Evolutionary conservation across 2,888 invertebrate species (phyloP).

Genomic region (Gryllus longicercus): DNA sequence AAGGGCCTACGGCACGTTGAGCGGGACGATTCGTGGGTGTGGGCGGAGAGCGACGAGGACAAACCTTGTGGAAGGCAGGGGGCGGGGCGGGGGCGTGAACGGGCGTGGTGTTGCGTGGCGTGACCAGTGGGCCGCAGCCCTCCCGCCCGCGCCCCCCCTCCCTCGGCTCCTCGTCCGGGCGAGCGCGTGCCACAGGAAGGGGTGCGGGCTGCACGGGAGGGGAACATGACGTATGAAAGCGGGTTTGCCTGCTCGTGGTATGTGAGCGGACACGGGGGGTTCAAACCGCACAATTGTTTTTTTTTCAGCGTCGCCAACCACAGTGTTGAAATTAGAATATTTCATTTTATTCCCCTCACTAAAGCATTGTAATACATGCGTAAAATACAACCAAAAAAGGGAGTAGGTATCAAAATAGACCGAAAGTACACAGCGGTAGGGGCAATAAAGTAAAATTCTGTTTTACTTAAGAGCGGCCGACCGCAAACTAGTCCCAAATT

Average conservation of each 20-base stretch:
- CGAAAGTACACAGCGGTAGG: background rate
- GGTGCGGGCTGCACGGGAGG: background rate
- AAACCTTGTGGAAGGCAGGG: too few relatives aligned
- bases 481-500: background rate
- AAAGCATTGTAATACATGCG: background rate
- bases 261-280: background rate
- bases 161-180: background rate
- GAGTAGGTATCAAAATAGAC: background rate
- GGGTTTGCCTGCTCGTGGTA: background rate
- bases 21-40: too few relatives aligned
- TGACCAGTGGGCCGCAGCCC: too few relatives aligned
- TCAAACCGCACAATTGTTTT: slow-evolving; percentile 1
- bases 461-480: background rate
- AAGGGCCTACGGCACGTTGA: too few relatives aligned
- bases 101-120: too few relatives aligned
- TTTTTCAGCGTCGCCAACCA: background rate
- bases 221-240: slow-evolving; percentile 3
- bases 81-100: too few relatives aligned
- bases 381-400: background rate
- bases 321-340: slow-evolving; percentile 11
- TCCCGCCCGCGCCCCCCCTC: too few relatives aligned
- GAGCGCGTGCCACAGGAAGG: background rate
- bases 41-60: too few relatives aligned
- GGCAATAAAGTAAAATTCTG: background rate
- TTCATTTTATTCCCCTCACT: slow-evolving; percentile 2